Base-by-base conservation (phyloP, 2,888 invertebrate genomes). In the Zaprionus obscuricornis region DNA sequence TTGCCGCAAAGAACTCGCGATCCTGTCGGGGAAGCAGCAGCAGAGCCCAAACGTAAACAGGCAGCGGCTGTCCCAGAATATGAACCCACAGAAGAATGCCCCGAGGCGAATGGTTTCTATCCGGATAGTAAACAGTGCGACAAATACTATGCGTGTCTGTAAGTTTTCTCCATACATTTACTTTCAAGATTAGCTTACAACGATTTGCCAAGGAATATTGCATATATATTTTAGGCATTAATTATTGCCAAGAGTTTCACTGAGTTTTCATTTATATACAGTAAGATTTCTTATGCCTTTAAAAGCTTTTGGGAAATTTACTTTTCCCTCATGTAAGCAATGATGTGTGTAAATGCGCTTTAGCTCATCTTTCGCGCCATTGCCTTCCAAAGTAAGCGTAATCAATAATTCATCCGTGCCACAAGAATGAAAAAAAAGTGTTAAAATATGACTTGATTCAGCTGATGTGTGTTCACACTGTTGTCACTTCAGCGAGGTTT, bases 91-190 rank as follows among this genome's bases (percentile, higher is more conserved):
- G 93, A 93, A 47, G 91, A 94, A 74, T 97, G 97, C 82, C 97
- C 97, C 0, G 95, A 96, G 79, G 92, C 93, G 0, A 93, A 95
- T 76, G 97, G 97, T 5, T 97, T 93, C 91, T 97, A 95, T 87
- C 95, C 96, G 6, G 96, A 96, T 86, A 93, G 94, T 8, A 94
- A 95, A 81, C 96, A 97, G 90, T 97, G 96, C 87, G 96, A 97
- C 91, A 96, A 96, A 90, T 97, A 96, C 87, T 94, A 96, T 89
- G 94, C 94, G 63, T 96, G 96, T 91, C 91, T 92, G 93, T 93
- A 88, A 89, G 87, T 84, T 66, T 3, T 31, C 8, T n/a, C n/a
- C n/a, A n/a, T n/a, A n/a, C n/a, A 27, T 2, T 4, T 8, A 27
- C 27, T n/a, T 27, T n/a, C n/a, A 10, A 4, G 31, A 6, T 13